These are phyloP conservation scores for Salpingus planirostris DNA, from an alignment of 2,888 invertebrate genomes.

Conservation along the genomic window DNA sequence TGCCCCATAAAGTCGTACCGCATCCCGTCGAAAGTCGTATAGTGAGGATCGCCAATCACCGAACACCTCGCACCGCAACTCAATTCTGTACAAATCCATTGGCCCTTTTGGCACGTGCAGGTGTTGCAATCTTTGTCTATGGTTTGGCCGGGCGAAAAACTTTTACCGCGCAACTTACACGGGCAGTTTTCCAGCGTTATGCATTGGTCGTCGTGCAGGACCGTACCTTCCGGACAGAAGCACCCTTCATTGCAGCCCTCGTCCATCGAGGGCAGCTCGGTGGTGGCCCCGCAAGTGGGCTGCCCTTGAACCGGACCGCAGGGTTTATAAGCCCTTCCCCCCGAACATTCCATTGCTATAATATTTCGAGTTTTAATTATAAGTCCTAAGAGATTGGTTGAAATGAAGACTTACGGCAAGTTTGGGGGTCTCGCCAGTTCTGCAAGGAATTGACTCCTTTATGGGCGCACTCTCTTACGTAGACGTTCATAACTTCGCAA, in stretches of 20 bases:
- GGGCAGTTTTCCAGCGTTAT: conserved; percentile 67
- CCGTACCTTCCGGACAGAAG: conserved; percentile 72
- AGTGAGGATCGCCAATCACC: conserved; percentile 84
- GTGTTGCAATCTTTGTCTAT: conserved; percentile 78
- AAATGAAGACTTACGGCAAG: conserved; percentile 65
- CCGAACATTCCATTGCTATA: conserved; percentile 71
- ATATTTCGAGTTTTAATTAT: conserved; percentile 9
- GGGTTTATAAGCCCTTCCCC: conserved; percentile 65
- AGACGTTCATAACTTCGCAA: conserved; percentile 67
- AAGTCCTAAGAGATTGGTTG: too few species aligned
- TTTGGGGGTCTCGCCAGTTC: conserved; percentile 69
- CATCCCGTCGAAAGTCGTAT: conserved; percentile 81
- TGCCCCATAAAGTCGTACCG: conserved; percentile 86
- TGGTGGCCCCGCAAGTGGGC: conserved; percentile 59
- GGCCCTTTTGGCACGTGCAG: conserved; percentile 66
- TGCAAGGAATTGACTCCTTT: conserved; percentile 54
- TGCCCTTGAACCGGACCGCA: conserved; percentile 64
- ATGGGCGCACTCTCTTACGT: conserved; percentile 65
- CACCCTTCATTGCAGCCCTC: conserved; percentile 76
- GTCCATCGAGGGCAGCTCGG: conserved; percentile 29
- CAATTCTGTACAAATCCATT: conserved; percentile 72
- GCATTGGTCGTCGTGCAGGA: conserved; percentile 68
- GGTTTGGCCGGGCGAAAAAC: conserved; percentile 59
- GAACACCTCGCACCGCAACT: conserved; percentile 75
- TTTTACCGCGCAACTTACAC: conserved; percentile 65